These are phyloP conservation scores for Poecilia picta DNA, from an alignment of 2,797 vertebrate species.

Conservation along the genomic window DNA sequence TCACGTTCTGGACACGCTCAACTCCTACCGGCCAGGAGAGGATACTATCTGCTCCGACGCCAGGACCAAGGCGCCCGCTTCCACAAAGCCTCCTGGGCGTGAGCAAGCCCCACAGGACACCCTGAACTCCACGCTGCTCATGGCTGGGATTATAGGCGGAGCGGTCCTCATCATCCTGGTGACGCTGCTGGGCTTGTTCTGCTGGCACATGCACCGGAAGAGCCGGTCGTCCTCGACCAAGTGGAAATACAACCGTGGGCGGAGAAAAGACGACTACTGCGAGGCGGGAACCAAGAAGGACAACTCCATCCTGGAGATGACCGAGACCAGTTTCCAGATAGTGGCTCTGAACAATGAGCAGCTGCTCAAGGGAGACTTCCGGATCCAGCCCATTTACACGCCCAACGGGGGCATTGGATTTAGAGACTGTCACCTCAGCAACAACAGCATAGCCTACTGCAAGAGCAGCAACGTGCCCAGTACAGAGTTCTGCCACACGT, in stretches of 20 bases:
- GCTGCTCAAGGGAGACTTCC: slow-evolving; percentile 99
- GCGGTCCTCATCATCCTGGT: slow-evolving; percentile 92
- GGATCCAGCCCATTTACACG: slow-evolving; percentile 98
- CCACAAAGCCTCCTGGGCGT: slow-evolving; percentile 85
- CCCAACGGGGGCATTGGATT: slow-evolving; percentile 97
- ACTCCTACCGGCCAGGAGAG: slow-evolving; percentile 89
- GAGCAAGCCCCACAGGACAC: slow-evolving; percentile 90
- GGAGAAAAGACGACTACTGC: slow-evolving; percentile 99
- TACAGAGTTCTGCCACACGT: slow-evolving; percentile 97
- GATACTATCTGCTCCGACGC: slow-evolving; percentile 94
- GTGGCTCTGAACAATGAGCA: slow-evolving; percentile 99
- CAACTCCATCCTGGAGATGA: slow-evolving; percentile 99
- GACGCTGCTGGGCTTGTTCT: slow-evolving; percentile 87
- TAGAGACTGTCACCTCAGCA: slow-evolving; percentile 97
- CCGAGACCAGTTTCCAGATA: slow-evolving; percentile 99
- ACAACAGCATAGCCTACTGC: slow-evolving; percentile 97
- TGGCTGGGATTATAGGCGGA: slow-evolving; percentile 93
- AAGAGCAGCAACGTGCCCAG: slow-evolving; percentile 96
- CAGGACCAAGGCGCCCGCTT: slow-evolving; percentile 83
- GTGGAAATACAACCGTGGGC: slow-evolving; percentile 98
- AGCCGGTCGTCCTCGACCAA: slow-evolving; percentile 90
- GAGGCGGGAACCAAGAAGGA: slow-evolving; percentile 99
- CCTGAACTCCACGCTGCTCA: slow-evolving; percentile 89
- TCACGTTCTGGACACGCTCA: slow-evolving; percentile 92
- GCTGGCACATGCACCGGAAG: slow-evolving; percentile 99